These are phyloP conservation scores for Epistrophe grossulariae DNA, from an alignment of 2,888 invertebrate species.

Conservation along the genomic window DNA sequence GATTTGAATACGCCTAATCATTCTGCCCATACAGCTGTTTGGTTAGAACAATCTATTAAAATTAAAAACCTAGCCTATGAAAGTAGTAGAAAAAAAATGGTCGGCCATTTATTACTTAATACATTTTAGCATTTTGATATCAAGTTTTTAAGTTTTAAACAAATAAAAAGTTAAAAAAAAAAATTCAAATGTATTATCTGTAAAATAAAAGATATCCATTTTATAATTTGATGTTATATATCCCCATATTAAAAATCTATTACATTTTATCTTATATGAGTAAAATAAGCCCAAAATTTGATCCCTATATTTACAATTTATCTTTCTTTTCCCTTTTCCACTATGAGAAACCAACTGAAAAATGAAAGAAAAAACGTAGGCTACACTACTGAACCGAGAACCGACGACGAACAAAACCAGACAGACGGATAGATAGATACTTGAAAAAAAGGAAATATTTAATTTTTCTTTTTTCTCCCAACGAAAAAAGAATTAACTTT, in stretches of 20 bases:
- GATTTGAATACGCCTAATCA: no score
- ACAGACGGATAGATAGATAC: constrained; percentile 60
- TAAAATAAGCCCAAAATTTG: constrained; percentile 29
- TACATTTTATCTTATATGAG: constrained; percentile 57
- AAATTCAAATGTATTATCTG: no score
- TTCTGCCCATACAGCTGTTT: neutral
- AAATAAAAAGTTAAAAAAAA: neutral
- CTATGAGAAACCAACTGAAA: constrained; percentile 34
- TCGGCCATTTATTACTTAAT: no score
- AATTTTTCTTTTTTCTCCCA: constrained; percentile 19
- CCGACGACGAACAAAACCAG: constrained; percentile 48
- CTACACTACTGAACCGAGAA: constrained; percentile 21
- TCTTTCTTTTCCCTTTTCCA: constrained; percentile 45
- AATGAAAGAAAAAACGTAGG: constrained; percentile 53
- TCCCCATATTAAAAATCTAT: constrained; percentile 33
- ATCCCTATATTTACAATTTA: constrained; percentile 61
- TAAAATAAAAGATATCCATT: no score
- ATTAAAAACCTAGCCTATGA: neutral
- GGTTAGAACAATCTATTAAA: neutral
- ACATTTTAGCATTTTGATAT: no score
- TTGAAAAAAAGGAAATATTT: constrained; percentile 30
- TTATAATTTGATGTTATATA: no score
- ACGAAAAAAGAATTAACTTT: constrained; percentile 16
- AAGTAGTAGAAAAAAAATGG: neutral
- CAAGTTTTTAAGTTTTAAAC: no score